These are phyloP conservation scores for Bovichtus diacanthus DNA, from an alignment of 2,797 vertebrate genomes.

Conservation along the genomic window DNA sequence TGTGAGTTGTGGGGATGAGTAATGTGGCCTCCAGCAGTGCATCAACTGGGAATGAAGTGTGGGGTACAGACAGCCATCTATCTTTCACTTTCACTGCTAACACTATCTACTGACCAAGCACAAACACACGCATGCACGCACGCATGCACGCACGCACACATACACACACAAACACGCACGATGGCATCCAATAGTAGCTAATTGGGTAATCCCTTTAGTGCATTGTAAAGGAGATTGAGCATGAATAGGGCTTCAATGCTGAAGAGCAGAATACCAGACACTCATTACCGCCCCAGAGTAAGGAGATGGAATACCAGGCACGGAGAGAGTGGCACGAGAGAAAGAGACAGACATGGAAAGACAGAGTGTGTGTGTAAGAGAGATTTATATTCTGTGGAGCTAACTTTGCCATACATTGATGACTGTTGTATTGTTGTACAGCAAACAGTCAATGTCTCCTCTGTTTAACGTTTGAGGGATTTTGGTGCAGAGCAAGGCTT, in stretches of 20 bases:
- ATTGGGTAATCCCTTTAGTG: constrained; percentile 85
- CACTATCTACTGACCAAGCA: constrained; percentile 58
- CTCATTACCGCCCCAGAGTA: constrained; percentile 72
- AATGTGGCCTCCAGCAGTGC: constrained; percentile 74
- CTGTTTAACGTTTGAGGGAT: constrained; percentile 28
- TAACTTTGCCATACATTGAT: constrained; percentile 53
- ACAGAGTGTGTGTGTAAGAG: constrained; percentile 39
- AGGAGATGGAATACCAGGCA: constrained; percentile 74
- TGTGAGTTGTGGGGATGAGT: constrained; percentile 68
- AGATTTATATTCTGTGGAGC: constrained; percentile 58
- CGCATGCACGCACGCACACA: constrained; percentile 20
- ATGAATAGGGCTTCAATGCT: constrained; percentile 75
- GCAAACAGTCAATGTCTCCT: constrained; percentile 38
- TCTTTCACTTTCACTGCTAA: constrained; percentile 73
- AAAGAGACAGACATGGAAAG: constrained; percentile 29
- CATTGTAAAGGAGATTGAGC: constrained; percentile 82
- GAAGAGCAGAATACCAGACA: constrained; percentile 78
- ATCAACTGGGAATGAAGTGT: constrained; percentile 77
- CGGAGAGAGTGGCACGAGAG: constrained; percentile 44
- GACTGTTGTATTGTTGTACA: constrained; percentile 35
- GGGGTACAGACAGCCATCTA: constrained; percentile 67
- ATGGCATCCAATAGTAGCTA: constrained; percentile 77
- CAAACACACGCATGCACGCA: constrained; percentile 17
- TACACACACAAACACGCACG: constrained; percentile 35
- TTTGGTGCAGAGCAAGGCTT: constrained; percentile 23